phyloP scores from a whole-genome alignment of 2,797 vertebrate species.

The Halcyon leucocephala region DNA sequence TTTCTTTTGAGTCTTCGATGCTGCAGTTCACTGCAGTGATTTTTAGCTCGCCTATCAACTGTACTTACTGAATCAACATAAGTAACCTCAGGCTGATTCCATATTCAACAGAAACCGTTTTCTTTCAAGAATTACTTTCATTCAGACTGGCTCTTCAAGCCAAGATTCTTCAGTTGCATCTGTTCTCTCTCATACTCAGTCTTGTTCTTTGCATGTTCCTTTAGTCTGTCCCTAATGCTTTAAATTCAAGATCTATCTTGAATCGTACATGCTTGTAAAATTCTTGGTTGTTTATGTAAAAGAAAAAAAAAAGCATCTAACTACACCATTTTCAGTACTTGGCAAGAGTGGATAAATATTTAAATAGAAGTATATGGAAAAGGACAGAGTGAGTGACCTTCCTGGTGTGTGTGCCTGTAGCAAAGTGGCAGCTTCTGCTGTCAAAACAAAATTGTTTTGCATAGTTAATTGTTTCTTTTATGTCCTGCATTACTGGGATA shows the following conservation, averaged over 20 bases:
- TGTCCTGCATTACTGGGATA: neutral
- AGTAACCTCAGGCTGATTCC: neutral
- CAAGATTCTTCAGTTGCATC: conserved; percentile 80
- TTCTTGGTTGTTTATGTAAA: neutral
- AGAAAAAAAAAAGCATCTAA: neutral
- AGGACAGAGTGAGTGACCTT: neutral
- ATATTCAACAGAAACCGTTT: neutral
- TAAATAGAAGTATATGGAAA: neutral
- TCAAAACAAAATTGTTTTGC: neutral
- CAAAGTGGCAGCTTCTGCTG: neutral
- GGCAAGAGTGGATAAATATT: conserved; percentile 16
- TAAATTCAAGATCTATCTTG: conserved; percentile 76
- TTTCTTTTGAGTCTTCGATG: neutral
- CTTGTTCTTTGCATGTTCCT: conserved; percentile 61
- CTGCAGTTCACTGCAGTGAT: neutral
- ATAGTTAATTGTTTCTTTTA: neutral
- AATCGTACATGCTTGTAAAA: neutral
- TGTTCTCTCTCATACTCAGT: conserved; percentile 82
- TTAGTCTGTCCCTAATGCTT: conserved; percentile 81
- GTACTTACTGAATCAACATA: neutral
- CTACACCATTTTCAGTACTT: neutral
- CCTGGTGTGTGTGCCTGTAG: neutral
- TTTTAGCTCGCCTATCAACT: neutral
- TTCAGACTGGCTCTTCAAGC: conserved; percentile 30
- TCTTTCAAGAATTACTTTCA: neutral